Evolutionary conservation across 2,797 vertebrate species (phyloP).

Genomic region (Corythornis leucogaster): DNA sequence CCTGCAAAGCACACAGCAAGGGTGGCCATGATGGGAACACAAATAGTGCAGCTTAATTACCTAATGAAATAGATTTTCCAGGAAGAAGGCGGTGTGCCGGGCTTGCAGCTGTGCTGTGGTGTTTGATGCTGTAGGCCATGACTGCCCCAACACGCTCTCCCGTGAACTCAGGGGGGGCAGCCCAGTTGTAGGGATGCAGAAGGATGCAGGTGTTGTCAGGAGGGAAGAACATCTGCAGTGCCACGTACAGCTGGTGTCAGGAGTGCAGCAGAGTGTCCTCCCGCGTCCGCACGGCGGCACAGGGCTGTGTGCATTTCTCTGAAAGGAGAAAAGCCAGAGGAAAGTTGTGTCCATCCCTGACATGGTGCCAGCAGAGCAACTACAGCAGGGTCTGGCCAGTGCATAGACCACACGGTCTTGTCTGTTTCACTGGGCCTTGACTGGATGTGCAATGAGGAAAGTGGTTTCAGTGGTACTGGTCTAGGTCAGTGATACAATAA

Average conservation of each 20-base stretch:
- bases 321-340: not conserved
- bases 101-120: not conserved
- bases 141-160: not conserved
- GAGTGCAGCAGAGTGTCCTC: too few species aligned
- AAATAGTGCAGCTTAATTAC: not conserved
- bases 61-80: not conserved
- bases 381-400: too few species aligned
- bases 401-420: not conserved
- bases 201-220: not conserved
- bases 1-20: not conserved
- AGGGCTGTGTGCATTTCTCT: not conserved
- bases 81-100: fast-evolving
- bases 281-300: fast-evolving
- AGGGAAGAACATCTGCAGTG: not conserved
- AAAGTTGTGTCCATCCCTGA: too few species aligned
- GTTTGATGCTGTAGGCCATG: not conserved
- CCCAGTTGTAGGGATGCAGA: not conserved
- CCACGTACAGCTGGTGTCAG: not conserved
- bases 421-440: not conserved
- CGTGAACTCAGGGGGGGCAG: not conserved
- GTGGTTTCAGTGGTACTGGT: not conserved
- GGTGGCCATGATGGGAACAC: not conserved
- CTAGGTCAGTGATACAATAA: not conserved
- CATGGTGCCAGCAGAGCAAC: too few species aligned
- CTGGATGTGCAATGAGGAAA: not conserved